Evolutionary conservation across 2,888 invertebrate species (phyloP).

Genomic region (Lomographa bimaculata): DNA sequence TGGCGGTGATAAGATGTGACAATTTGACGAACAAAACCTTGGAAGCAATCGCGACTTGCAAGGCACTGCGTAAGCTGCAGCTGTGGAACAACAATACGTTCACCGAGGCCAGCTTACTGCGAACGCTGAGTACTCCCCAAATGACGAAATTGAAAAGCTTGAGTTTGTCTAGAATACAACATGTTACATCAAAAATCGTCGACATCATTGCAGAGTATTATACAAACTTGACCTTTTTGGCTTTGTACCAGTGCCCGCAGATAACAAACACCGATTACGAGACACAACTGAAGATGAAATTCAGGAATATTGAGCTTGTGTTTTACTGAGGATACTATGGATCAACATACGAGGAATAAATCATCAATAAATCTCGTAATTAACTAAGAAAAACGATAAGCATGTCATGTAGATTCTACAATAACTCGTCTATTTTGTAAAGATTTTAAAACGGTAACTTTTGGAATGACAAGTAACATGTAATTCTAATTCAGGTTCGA

Average conservation of each 20-base stretch:
- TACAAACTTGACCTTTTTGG: slow-evolving; percentile 66
- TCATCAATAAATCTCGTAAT: too few species aligned
- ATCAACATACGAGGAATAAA: too few species aligned
- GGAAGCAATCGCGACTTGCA: slow-evolving; percentile 49
- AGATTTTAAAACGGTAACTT: too few species aligned
- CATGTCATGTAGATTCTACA: too few species aligned
- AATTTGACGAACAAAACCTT: slow-evolving; percentile 66
- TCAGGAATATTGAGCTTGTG: slow-evolving; percentile 71
- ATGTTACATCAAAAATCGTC: slow-evolving; percentile 65
- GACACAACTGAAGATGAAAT: slow-evolving; percentile 69
- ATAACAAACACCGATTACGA: slow-evolving; percentile 69
- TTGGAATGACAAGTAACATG: too few species aligned
- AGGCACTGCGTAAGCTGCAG: slow-evolving; percentile 58
- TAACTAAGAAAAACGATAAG: too few species aligned
- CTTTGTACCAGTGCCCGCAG: slow-evolving; percentile 71
- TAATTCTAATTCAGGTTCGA: too few species aligned
- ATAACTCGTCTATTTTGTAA: too few species aligned
- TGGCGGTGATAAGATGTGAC: slow-evolving; percentile 71
- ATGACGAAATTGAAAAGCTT: slow-evolving; percentile 59
- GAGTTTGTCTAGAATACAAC: slow-evolving; percentile 67
- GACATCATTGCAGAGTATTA: slow-evolving; percentile 71
- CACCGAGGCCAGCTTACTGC: slow-evolving; percentile 56
- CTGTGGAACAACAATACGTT: slow-evolving; percentile 74
- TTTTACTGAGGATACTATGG: too few species aligned
- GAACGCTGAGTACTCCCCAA: slow-evolving; percentile 54